phyloP scores from a whole-genome alignment of 2,888 invertebrate species.

The Leptinotarsa rubiginosa region DNA sequence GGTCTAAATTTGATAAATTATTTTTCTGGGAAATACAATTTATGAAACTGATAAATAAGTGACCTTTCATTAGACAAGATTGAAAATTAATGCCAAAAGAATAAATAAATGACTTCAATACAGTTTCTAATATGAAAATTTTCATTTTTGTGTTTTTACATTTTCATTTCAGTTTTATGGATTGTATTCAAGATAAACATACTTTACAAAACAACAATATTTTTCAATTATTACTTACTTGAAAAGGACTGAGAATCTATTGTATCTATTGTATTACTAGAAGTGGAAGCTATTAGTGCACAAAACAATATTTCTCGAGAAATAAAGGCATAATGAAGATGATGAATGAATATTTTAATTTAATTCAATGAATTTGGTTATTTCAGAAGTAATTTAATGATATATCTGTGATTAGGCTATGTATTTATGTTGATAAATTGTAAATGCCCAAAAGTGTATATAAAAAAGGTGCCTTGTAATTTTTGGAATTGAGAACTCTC shows the following conservation, averaged over 20 bases:
- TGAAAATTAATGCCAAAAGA: too few species aligned
- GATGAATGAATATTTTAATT: constrained; percentile 13
- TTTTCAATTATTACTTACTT: neutral
- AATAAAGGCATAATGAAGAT: neutral
- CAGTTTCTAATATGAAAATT: too few species aligned
- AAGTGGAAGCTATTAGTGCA: neutral
- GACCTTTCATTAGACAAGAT: neutral
- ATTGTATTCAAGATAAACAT: too few species aligned
- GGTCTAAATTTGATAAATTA: neutral
- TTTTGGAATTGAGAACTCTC: constrained; percentile 52
- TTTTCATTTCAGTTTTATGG: too few species aligned
- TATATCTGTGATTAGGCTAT: constrained; percentile 53
- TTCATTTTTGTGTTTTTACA: too few species aligned
- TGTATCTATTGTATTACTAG: neutral
- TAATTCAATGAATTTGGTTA: constrained; percentile 20
- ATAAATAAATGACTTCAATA: too few species aligned
- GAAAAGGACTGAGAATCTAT: neutral
- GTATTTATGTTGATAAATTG: constrained; percentile 51
- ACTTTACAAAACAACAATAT: too few species aligned
- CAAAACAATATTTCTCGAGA: constrained; percentile 8
- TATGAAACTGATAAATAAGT: neutral
- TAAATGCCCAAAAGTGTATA: constrained; percentile 47
- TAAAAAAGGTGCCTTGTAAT: constrained; percentile 54
- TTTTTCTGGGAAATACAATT: neutral
- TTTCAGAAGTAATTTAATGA: constrained; percentile 34